phyloP scores from a whole-genome alignment of 2,888 invertebrate genomes.

The Drosophila histrio region DNA sequence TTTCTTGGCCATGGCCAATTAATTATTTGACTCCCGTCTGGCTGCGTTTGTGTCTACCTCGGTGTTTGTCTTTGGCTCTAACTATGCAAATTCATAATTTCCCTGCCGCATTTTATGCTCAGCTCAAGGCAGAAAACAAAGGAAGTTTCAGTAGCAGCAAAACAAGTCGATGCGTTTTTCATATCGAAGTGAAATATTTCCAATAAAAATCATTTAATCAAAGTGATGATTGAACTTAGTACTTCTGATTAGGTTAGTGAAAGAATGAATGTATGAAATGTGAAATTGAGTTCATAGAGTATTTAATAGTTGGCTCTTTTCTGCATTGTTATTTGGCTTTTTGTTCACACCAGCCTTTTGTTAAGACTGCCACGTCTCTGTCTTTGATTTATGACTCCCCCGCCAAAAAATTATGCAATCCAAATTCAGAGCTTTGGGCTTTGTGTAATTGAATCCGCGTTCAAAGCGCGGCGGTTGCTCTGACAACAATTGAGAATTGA shows the following conservation, averaged over 20 bases:
- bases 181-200: too few relatives aligned
- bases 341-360: slow-evolving; percentile 33
- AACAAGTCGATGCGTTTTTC: not conserved
- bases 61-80: slow-evolving; percentile 54
- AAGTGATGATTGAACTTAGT: too few relatives aligned
- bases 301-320: not conserved
- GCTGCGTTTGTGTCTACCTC: slow-evolving; percentile 54
- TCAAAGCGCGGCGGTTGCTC: slow-evolving; percentile 45
- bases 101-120: slow-evolving; percentile 24
- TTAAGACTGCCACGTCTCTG: slow-evolving; percentile 27
- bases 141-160: not conserved
- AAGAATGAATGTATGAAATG: too few relatives aligned
- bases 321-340: not conserved
- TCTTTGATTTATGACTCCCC: slow-evolving; percentile 45
- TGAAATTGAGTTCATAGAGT: slow-evolving; percentile 19
- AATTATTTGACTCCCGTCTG: slow-evolving; percentile 77
- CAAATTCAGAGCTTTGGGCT: slow-evolving; percentile 40
- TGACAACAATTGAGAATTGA: slow-evolving; percentile 19
- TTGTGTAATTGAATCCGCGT: slow-evolving; percentile 68
- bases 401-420: slow-evolving; percentile 48
- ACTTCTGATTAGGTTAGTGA: too few relatives aligned
- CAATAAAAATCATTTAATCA: too few relatives aligned
- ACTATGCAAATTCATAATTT: slow-evolving; percentile 70
- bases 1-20: slow-evolving; percentile 54
- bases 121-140: slow-evolving; percentile 8